Evolutionary conservation across 2,888 invertebrate genomes (phyloP).

Genomic region (Cheilosia vulpina): DNA sequence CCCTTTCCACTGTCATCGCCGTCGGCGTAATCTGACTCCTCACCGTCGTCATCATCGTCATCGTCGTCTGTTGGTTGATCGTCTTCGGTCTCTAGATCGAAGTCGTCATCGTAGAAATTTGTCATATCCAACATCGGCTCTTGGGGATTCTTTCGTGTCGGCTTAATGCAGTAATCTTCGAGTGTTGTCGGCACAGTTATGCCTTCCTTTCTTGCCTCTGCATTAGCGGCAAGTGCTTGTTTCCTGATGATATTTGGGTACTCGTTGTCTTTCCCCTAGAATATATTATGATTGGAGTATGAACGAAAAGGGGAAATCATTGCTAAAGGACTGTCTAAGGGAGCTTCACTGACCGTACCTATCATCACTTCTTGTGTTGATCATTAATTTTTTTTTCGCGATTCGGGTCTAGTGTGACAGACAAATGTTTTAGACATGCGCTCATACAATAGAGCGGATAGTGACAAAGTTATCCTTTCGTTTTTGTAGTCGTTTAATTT

Average conservation of each 20-base stretch:
- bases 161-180: constrained; percentile 99
- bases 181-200: constrained; percentile 98
- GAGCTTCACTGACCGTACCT: too few relatives aligned
- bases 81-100: constrained; percentile 91
- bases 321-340: too few relatives aligned
- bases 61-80: constrained; percentile 88
- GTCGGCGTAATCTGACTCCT: constrained; percentile 79
- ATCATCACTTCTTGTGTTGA: too few relatives aligned
- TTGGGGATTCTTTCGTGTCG: constrained; percentile 93
- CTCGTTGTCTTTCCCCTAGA: constrained; percentile 95
- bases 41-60: constrained; percentile 87
- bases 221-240: constrained; percentile 97
- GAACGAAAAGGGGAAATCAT: too few relatives aligned
- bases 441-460: too few relatives aligned
- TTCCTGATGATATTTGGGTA: constrained; percentile 99
- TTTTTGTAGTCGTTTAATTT: too few relatives aligned
- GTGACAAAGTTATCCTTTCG: too few relatives aligned
- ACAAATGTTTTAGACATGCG: too few relatives aligned
- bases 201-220: constrained; percentile 98
- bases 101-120: constrained; percentile 98
- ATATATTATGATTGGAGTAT: neutral
- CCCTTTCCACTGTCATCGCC: constrained; percentile 95
- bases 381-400: too few relatives aligned
- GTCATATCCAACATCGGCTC: constrained; percentile 94
- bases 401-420: too few relatives aligned